Evolutionary conservation across 2,113 vertebrate species (phyloP), one percentile per base, ranked within the genome.

Genomic region (Carettochelys insculpta): DNA sequence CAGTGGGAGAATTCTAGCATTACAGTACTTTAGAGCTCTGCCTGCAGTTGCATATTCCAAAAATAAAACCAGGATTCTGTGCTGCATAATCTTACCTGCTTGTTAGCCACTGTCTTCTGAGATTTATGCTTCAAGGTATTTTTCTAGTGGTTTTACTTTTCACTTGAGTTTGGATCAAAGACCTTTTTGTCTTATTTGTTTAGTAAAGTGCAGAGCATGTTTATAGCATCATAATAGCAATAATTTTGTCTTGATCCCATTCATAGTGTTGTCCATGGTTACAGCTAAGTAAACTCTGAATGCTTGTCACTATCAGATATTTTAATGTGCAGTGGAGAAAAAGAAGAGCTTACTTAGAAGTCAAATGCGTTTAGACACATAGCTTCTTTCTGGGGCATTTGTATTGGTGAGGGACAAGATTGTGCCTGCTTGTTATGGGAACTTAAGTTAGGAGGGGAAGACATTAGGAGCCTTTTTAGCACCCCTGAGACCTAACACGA

Each of bases 31-130:
- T 85, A 82, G 81, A 90, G 87, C 92, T 87, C 54, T 86, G 79
- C 94, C 80, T 91, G 47, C 86, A 95, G 94, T 92, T 76, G 52
- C 2, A 11, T 84, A 34, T 43, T 88, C 88, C 80, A 93, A 95
- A 97, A 96, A 94, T 94, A 96, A 90, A 90, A 58, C n/a, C 78
- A 83, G 79, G 77, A 92, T 91, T 93, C 75, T 90, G 54, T 53
- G 84, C 68, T 50, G 58, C 86, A 92, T 94, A 92, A 89, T 89
- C 87, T 92, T 94, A 96, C 95, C 96, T 97, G 86, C 89, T 83
- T 93, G 76, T 92, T 95, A 92, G 81, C 45, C n/a, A n/a, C 48
- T 41, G 53, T 76, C 48, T 20, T 68, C 24, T 50, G 19, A 43
- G 58, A 50, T 50, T 77, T 29, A 31, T 52, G 22, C 8, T 65